Percentiles rank a stretch among this genome's conserved stretches.
These are phyloP conservation scores for Numenius phaeopus DNA, from an alignment of 2,797 vertebrate species.

Conservation along the genomic window DNA sequence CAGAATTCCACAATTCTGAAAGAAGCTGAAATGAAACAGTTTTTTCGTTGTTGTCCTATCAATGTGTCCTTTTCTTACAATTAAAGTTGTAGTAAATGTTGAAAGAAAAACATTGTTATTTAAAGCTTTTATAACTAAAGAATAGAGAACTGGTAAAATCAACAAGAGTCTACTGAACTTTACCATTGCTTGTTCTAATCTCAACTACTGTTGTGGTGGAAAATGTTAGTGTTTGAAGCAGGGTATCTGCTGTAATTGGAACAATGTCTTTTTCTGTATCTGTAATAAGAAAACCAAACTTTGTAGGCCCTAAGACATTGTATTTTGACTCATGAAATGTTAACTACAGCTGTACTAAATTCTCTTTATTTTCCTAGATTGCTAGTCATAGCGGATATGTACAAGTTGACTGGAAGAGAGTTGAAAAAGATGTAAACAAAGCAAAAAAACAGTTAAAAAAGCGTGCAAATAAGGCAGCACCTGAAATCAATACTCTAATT, in stretches of 20 bases:
- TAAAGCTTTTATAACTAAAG: background rate
- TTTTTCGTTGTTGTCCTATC: background rate
- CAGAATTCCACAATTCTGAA: background rate
- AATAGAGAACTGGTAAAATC: background rate
- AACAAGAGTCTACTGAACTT: background rate
- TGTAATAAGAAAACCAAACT: background rate
- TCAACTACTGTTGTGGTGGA: background rate
- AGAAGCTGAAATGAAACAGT: background rate
- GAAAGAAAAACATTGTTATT: background rate
- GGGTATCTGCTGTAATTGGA: background rate
- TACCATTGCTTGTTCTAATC: background rate
- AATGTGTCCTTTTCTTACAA: background rate
- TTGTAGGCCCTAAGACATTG: background rate
- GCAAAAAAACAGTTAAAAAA: slow-evolving; percentile 96
- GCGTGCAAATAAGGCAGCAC: slow-evolving; percentile 89
- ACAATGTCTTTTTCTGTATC: background rate
- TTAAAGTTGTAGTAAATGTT: background rate
- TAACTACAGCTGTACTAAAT: slow-evolving; percentile 9
- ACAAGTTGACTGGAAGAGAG: slow-evolving; percentile 96
- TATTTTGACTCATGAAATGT: background rate
- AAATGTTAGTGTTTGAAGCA: background rate
- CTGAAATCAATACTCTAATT: slow-evolving; percentile 92
- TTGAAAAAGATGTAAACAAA: slow-evolving; percentile 98
- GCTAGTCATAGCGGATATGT: slow-evolving; percentile 97
- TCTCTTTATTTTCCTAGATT: slow-evolving; percentile 81